These are phyloP conservation scores for Scaeva pyrastri DNA, from an alignment of 2,888 invertebrate species.

Conservation along the genomic window DNA sequence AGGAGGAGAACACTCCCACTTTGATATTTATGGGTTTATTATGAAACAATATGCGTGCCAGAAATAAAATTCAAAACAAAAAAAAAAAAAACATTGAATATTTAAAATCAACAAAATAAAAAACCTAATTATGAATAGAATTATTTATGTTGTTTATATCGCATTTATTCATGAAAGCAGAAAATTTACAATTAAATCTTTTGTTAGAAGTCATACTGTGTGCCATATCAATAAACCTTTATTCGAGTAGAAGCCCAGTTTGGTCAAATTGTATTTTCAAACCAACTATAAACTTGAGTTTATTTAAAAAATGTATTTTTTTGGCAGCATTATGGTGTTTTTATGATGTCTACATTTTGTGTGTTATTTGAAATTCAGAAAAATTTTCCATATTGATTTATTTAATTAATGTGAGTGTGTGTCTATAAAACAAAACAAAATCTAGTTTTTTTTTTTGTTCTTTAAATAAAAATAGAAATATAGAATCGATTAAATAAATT, in stretches of 20 bases:
- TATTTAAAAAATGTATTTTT: constrained; percentile 11
- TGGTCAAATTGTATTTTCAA: constrained; percentile 9
- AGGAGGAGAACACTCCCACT: background rate
- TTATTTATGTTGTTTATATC: constrained; percentile 3
- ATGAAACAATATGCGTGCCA: constrained; percentile 8
- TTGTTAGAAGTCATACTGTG: constrained; percentile 24
- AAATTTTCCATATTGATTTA: background rate
- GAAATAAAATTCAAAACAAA: constrained; percentile 1
- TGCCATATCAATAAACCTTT: background rate
- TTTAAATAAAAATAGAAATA: constrained; percentile 6
- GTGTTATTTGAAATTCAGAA: background rate
- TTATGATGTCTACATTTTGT: background rate
- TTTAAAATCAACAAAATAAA: background rate
- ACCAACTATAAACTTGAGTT: constrained; percentile 5
- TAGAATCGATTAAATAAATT: constrained; percentile 8
- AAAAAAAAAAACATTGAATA: constrained; percentile 11
- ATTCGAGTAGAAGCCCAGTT: constrained; percentile 15
- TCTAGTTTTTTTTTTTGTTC: background rate
- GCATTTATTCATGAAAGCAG: constrained; percentile 22
- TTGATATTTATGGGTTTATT: constrained; percentile 12
- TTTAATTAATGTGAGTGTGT: background rate
- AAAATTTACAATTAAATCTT: constrained; percentile 29
- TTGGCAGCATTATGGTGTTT: constrained; percentile 15
- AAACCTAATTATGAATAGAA: constrained; percentile 6
- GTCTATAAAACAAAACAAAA: background rate